These are phyloP conservation scores for Corynorhinus townsendii DNA, from an alignment of 2,113 vertebrate genomes.

Conservation along the genomic window DNA sequence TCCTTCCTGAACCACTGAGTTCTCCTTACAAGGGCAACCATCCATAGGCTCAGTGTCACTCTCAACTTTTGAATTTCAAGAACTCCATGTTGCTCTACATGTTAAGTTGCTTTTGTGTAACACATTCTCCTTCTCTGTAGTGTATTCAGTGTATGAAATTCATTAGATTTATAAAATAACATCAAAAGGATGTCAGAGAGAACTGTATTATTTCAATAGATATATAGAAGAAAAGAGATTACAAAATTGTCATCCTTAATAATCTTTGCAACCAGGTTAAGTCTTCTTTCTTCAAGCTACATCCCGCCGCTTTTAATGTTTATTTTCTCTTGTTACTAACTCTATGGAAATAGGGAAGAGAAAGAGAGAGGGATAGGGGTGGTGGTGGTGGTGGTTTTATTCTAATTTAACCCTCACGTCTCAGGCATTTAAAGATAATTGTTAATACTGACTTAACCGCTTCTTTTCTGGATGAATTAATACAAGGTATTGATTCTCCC, in stretches of 20 bases:
- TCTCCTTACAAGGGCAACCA: not conserved
- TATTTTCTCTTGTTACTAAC: slow-evolving; percentile 22
- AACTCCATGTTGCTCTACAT: not conserved
- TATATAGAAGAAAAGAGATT: not conserved
- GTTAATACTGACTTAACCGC: not conserved
- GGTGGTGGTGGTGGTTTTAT: not conserved
- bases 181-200: not conserved
- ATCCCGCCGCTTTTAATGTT: not conserved
- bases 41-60: not conserved
- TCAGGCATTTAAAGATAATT: slow-evolving; percentile 2
- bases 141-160: not conserved
- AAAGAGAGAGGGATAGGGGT: not conserved
- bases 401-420: not conserved
- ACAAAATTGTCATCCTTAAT: slow-evolving; percentile 3
- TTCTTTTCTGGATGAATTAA: slow-evolving; percentile 17
- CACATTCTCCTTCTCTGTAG: not conserved
- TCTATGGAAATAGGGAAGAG: not conserved
- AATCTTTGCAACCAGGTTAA: not conserved
- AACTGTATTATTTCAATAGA: not conserved
- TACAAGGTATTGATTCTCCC: not conserved
- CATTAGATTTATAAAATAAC: not conserved
- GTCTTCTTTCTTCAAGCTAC: slow-evolving; percentile 14
- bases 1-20: not conserved
- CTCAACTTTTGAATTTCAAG: not conserved
- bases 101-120: not conserved